Evolutionary conservation across 2,888 invertebrate species (phyloP).

Genomic region (Neuroscelio doddi): DNA sequence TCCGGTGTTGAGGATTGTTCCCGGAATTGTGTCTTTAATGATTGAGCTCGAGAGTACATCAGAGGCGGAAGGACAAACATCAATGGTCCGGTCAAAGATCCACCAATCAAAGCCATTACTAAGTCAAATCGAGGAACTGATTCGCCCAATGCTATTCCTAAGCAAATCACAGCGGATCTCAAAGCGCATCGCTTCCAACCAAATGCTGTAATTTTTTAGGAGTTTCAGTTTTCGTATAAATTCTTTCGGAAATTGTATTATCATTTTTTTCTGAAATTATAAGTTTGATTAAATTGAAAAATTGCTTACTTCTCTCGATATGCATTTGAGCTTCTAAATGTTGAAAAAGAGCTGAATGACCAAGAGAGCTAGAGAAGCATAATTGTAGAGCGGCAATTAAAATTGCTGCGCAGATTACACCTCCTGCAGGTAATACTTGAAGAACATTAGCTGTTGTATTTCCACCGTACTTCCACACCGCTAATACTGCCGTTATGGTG

Average conservation of each 20-base stretch:
- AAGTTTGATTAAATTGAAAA: too few relatives aligned
- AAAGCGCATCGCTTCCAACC: conserved; percentile 81
- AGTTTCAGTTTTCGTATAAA: too few relatives aligned
- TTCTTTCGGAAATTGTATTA: too few relatives aligned
- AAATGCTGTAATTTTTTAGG: conserved; percentile 77
- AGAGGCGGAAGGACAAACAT: conserved; percentile 89
- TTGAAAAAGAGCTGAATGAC: conserved; percentile 86
- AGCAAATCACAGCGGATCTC: conserved; percentile 79
- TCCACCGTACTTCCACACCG: conserved; percentile 79
- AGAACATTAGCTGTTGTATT: conserved; percentile 79
- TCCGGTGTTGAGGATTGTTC: conserved; percentile 44
- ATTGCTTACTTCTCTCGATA: conserved; percentile 83
- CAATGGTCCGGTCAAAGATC: conserved; percentile 86
- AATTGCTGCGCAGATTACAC: conserved; percentile 79
- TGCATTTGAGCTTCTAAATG: conserved; percentile 85
- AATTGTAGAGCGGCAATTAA: conserved; percentile 84
- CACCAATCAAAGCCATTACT: conserved; percentile 89
- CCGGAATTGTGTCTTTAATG: conserved; percentile 64
- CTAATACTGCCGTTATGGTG: conserved; percentile 77
- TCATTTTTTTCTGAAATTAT: too few relatives aligned
- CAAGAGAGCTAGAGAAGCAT: conserved; percentile 83
- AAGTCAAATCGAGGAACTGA: conserved; percentile 89
- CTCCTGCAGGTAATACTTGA: conserved; percentile 78
- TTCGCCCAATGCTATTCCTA: conserved; percentile 85
- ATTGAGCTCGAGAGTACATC: conserved; percentile 82